phyloP scores from a whole-genome alignment of 2,888 invertebrate species.

The Notocelia uddmanniana region DNA sequence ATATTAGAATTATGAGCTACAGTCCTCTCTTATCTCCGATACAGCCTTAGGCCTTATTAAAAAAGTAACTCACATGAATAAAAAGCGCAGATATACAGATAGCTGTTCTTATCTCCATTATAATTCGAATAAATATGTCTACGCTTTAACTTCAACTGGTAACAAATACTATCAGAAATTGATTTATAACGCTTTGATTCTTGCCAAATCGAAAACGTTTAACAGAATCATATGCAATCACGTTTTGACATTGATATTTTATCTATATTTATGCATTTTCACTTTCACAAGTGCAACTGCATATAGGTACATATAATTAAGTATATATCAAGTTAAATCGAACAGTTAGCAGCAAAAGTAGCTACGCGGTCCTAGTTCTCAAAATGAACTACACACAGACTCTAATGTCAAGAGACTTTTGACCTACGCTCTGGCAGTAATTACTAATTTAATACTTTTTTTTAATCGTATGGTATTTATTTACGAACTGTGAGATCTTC shows the following conservation, averaged over 20 bases:
- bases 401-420: too few relatives aligned
- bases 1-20: too few relatives aligned
- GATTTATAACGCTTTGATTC: slow-evolving; percentile 16
- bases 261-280: slow-evolving; percentile 11
- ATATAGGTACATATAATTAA: background rate
- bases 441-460: too few relatives aligned
- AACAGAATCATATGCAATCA: slow-evolving; percentile 1
- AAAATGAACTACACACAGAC: too few relatives aligned
- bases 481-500: too few relatives aligned
- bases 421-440: too few relatives aligned
- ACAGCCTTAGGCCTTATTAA: too few relatives aligned
- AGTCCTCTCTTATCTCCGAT: too few relatives aligned
- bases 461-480: too few relatives aligned
- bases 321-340: background rate
- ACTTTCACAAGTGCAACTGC: background rate
- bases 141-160: slow-evolving; percentile 7
- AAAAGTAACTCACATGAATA: slow-evolving; percentile 5
- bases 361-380: too few relatives aligned
- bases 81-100: background rate
- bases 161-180: background rate
- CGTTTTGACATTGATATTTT: slow-evolving; percentile 5
- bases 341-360: too few relatives aligned
- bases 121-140: slow-evolving; percentile 7
- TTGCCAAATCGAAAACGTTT: slow-evolving; percentile 6
- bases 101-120: slow-evolving; percentile 11